These are phyloP conservation scores for Elephas maximus DNA, from an alignment of 2,113 vertebrate genomes.

Conservation along the genomic window DNA sequence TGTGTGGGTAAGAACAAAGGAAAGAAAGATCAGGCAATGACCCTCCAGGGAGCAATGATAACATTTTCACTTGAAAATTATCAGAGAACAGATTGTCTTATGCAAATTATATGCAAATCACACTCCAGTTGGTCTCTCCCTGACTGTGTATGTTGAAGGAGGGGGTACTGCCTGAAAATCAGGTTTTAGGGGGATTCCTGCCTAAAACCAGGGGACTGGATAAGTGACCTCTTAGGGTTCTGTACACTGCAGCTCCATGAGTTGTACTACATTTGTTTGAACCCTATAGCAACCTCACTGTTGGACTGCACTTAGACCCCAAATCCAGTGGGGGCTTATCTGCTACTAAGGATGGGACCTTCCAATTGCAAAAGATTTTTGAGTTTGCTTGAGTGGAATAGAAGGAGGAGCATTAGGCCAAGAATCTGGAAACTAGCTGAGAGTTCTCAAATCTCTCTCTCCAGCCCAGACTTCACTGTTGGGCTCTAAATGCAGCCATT, in stretches of 20 bases:
- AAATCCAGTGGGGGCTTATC: neutral
- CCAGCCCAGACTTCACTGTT: neutral
- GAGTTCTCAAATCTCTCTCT: neutral
- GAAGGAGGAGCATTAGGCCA: neutral
- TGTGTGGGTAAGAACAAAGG: constrained; percentile 75
- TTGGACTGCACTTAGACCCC: neutral
- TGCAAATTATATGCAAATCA: constrained; percentile 84
- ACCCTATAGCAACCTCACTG: neutral
- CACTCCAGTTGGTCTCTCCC: constrained; percentile 67
- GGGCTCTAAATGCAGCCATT: neutral
- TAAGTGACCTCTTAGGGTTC: neutral
- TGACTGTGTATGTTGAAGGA: constrained; percentile 55
- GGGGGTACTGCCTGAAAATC: neutral
- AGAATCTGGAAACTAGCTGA: neutral
- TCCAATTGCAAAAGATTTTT: constrained; percentile 41
- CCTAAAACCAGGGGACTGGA: neutral
- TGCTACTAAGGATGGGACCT: neutral
- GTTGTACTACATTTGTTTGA: constrained; percentile 45
- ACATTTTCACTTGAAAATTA: constrained; percentile 84
- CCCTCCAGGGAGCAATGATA: constrained; percentile 78
- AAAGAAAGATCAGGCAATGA: constrained; percentile 74
- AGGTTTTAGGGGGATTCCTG: neutral
- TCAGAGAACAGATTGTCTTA: constrained; percentile 82
- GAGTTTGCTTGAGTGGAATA: neutral
- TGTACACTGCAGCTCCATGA: neutral